Evolutionary conservation across 1,140 invertebrate species (phyloP).

Genomic region (Solen grandis): DNA sequence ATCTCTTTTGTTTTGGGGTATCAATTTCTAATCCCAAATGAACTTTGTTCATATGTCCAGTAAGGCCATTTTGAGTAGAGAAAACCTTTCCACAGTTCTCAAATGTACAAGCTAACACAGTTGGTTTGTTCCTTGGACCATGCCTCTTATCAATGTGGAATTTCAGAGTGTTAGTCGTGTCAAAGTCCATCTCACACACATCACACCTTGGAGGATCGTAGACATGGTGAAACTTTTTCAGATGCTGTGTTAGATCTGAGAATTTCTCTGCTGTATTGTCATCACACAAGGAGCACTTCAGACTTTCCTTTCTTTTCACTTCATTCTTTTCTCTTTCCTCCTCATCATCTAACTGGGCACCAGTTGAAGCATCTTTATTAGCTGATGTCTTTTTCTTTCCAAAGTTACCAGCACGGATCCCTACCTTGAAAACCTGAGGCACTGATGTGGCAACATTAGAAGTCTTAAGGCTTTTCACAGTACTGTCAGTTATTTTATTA

Average conservation of each 20-base stretch:
- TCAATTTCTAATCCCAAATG: constrained; percentile 31
- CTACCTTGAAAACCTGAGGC: constrained; percentile 37
- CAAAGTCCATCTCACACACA: constrained; percentile 59
- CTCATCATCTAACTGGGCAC: background rate
- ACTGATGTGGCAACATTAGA: constrained; percentile 47
- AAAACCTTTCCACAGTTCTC: constrained; percentile 52
- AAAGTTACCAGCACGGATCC: constrained; percentile 9
- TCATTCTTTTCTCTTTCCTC: constrained; percentile 8
- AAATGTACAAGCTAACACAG: constrained; percentile 26
- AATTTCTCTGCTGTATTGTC: constrained; percentile 7
- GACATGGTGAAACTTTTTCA: constrained; percentile 29
- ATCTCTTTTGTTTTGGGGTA: background rate
- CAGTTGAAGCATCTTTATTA: background rate
- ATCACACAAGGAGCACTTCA: constrained; percentile 46
- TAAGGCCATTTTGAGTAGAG: constrained; percentile 28
- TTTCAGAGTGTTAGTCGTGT: constrained; percentile 25
- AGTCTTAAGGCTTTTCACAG: constrained; percentile 32
- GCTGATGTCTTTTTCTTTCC: constrained; percentile 18
- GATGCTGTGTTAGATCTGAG: constrained; percentile 32
- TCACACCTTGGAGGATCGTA: constrained; percentile 53
- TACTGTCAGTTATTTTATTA: constrained; percentile 23
- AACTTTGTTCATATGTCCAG: constrained; percentile 44
- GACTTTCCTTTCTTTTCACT: background rate
- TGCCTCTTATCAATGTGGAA: constrained; percentile 57
- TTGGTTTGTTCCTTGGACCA: constrained; percentile 47